phyloP scores from a whole-genome alignment of 2,888 invertebrate species.

The Acleris cristana region DNA sequence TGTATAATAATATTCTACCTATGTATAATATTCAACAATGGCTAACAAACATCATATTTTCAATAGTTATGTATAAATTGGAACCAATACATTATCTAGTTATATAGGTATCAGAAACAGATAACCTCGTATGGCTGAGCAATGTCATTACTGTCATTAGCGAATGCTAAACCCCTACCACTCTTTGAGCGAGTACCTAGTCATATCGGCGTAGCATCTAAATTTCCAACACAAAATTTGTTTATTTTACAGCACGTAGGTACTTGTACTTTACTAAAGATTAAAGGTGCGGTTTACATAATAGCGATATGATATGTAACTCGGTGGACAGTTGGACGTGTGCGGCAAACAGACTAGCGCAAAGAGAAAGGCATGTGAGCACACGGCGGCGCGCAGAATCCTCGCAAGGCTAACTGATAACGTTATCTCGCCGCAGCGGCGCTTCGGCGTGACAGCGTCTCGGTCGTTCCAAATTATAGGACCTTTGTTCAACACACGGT shows the following conservation, averaged over 20 bases:
- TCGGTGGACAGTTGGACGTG: slow-evolving; percentile 21
- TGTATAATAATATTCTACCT: no score
- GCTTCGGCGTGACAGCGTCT: slow-evolving; percentile 43
- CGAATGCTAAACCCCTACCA: no score
- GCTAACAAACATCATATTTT: slow-evolving; percentile 1
- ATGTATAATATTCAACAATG: slow-evolving; percentile 5
- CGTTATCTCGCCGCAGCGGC: slow-evolving; percentile 65
- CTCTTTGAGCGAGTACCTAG: no score
- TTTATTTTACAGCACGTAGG: no score
- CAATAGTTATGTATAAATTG: neutral
- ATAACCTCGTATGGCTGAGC: neutral
- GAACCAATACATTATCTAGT: no score
- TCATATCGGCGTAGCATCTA: no score
- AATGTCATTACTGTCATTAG: no score
- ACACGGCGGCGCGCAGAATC: slow-evolving; percentile 67
- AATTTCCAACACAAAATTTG: no score
- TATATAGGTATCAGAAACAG: neutral
- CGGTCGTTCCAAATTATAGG: slow-evolving; percentile 2
- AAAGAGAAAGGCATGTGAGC: slow-evolving; percentile 42
- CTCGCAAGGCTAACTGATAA: slow-evolving; percentile 80
- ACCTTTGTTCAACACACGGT: neutral
- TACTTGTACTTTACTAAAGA: neutral
- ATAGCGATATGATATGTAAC: slow-evolving; percentile 9
- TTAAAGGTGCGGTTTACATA: neutral
- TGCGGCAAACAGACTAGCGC: slow-evolving; percentile 16